Evolutionary conservation across 2,797 vertebrate species (phyloP).

Genomic region (Lacerta viridis): DNA sequence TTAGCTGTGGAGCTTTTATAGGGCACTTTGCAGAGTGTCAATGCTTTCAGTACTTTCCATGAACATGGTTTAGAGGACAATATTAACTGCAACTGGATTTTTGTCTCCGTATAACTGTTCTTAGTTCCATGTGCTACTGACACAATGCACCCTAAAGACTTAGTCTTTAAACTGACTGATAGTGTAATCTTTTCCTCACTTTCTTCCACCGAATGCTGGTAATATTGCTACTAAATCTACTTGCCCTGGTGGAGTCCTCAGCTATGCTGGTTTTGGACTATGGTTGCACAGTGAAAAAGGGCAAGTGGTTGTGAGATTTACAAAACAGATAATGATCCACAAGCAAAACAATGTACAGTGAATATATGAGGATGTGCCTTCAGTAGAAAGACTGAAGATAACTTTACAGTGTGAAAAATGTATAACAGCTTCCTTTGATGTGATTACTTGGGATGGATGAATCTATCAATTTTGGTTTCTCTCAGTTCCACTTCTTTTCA

Average conservation of each 20-base stretch:
- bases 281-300: not conserved
- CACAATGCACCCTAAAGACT: fast-evolving
- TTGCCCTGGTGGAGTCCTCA: no score
- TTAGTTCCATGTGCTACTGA: not conserved
- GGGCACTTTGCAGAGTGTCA: not conserved
- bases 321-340: not conserved
- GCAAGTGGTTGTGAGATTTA: not conserved
- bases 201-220: not conserved
- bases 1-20: slow-evolving; percentile 32
- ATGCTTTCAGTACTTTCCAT: not conserved
- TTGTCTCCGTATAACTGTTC: not conserved
- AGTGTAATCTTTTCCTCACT: not conserved
- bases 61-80: not conserved
- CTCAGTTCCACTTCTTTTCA: no score
- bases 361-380: not conserved
- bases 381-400: not conserved
- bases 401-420: no score
- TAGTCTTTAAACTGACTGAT: not conserved
- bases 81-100: slow-evolving; percentile 11
- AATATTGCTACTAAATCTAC: no score
- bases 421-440: no score
- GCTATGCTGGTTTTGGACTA: not conserved
- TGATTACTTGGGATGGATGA: no score
- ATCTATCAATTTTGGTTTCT: no score
- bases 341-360: not conserved